Base-by-base conservation (phyloP, 2,113 vertebrate genomes). In the Hepsetus odoe region DNA sequence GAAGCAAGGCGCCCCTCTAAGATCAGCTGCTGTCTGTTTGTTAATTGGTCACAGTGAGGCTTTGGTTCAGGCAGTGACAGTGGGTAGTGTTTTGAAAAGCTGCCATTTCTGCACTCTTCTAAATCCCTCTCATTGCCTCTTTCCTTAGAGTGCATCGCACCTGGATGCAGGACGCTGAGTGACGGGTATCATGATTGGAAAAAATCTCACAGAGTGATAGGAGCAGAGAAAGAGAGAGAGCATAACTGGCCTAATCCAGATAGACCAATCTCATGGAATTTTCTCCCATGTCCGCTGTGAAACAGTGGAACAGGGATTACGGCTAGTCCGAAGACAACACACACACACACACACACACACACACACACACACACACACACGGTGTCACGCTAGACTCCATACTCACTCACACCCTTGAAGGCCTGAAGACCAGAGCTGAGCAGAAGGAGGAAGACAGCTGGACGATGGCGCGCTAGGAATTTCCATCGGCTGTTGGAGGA, bases 111-210 rank as follows among this genome's bases (percentile, higher is more conserved):
- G 6, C 3, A 22, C 5, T 24, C 4, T n/a, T 65, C 51, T 65
- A 24, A 49, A 51, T n/a, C 16, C 53, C n/a, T 70, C 24, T 61
- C 35, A 38, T 38, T 71, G 35, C 74, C 56, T 64, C n/a, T 32
- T 67, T 62, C 46, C 46, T 35, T 42, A 22, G 59, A 12, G 1
- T 14, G 2, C 30, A 56, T 72, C 72, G 46, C 46, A 40, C 2
- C 35, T 64, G 30, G 38, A 72, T 18, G 38, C 22, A 46, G 51
- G 53, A 24, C 4, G 78, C 84, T 71, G 82, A 81, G 73, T 78
- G 70, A 58, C 40, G 44, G 53, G 40, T 91, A 90, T 90, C 80
- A 87, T 87, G 90, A 91, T 90, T 90, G 86, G 81, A n/a, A 86
- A 81, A 67, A 61, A 82, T 35, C 22, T n/a, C 11, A 74, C 84